Percentiles rank a stretch among this genome's conserved stretches.
Conservation (phyloP, 2,888 invertebrate species). For the Steinernema hermaphroditum region DNA sequence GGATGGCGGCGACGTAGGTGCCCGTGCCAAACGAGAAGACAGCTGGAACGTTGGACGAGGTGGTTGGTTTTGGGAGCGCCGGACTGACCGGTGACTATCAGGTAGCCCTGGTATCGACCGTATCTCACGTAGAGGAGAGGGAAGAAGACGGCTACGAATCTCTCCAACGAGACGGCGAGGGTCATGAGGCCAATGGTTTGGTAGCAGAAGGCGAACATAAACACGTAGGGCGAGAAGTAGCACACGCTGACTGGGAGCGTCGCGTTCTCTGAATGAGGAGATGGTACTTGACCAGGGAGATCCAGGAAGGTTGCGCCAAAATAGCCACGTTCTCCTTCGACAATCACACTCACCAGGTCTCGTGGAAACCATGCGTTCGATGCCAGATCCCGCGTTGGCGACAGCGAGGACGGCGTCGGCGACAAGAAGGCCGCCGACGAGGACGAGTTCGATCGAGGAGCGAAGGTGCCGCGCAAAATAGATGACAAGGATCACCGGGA, state of each 20-base stretch:
- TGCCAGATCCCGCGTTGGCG: constrained; percentile 4
- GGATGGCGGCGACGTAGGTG: neutral
- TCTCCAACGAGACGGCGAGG: neutral
- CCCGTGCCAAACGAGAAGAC: neutral
- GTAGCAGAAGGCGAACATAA: constrained; percentile 26
- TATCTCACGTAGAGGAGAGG: neutral
- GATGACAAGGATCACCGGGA: neutral
- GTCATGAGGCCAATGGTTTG: constrained; percentile 23
- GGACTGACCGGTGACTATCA: neutral
- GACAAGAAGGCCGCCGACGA: neutral
- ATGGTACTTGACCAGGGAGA: neutral
- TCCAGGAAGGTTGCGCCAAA: neutral
- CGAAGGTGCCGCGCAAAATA: neutral
- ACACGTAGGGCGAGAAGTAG: constrained; percentile 18
- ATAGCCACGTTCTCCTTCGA: neutral
- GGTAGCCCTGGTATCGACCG: neutral
- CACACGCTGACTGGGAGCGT: neutral
- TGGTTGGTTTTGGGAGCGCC: too few relatives aligned
- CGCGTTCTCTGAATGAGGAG: neutral
- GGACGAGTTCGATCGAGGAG: neutral
- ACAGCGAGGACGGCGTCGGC: constrained; percentile 3
- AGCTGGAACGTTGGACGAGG: too few relatives aligned
- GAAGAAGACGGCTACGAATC: neutral
- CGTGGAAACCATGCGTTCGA: constrained; percentile 7
- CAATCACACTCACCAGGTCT: neutral